Evolutionary conservation across 2,888 invertebrate genomes (phyloP).

Genomic region (Lasioglossum vierecki): DNA sequence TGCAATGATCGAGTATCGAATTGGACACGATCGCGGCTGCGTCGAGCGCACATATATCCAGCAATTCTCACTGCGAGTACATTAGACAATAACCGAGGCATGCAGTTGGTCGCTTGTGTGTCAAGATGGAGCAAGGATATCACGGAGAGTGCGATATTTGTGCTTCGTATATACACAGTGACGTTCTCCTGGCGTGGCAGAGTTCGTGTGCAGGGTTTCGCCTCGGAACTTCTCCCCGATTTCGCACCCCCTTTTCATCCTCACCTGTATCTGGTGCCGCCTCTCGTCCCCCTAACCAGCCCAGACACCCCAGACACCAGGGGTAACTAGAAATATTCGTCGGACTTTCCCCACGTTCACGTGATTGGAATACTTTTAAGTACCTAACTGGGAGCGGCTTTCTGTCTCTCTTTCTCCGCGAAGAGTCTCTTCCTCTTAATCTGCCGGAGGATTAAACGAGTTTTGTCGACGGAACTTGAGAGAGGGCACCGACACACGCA

Average conservation of each 20-base stretch:
- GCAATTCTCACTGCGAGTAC: conserved; percentile 40
- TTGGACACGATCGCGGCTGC: conserved; percentile 62
- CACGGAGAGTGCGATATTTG: conserved; percentile 53
- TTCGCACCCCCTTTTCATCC: conserved; percentile 34
- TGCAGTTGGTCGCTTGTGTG: conserved; percentile 66
- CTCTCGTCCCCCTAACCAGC: conserved; percentile 8
- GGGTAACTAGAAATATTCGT: conserved; percentile 69
- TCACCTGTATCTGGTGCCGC: conserved; percentile 20
- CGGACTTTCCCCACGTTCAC: conserved; percentile 69
- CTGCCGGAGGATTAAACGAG: conserved; percentile 77
- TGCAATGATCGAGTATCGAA: conserved; percentile 61
- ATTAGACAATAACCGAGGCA: conserved; percentile 57
- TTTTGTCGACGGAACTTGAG: conserved; percentile 72
- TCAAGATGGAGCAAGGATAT: conserved; percentile 74
- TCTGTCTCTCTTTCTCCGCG: conserved; percentile 36
- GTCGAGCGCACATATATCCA: conserved; percentile 47
- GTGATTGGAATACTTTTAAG: conserved; percentile 78
- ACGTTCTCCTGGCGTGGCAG: conserved; percentile 10
- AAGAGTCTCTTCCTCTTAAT: conserved; percentile 73
- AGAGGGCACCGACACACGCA: conserved; percentile 41
- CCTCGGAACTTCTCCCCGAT: conserved; percentile 23
- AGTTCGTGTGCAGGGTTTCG: conserved; percentile 9
- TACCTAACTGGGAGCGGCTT: conserved; percentile 63
- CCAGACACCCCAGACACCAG: conserved; percentile 34
- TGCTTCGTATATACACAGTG: conserved; percentile 37